phyloP scores from a whole-genome alignment of 2,888 invertebrate species.

The Bursaphelenchus okinawaensis region DNA sequence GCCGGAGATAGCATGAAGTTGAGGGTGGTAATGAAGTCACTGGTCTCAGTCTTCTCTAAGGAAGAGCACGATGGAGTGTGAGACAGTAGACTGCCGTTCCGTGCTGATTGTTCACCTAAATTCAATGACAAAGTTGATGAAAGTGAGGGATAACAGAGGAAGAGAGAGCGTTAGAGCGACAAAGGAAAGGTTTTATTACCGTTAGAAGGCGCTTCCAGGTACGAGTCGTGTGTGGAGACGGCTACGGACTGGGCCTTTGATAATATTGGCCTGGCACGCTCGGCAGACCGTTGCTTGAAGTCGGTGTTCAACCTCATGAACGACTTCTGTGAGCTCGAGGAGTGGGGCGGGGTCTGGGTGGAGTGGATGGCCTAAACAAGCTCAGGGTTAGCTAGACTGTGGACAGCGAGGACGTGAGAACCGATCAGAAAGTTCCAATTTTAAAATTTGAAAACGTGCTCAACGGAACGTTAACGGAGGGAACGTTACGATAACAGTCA shows the following conservation, averaged over 20 bases:
- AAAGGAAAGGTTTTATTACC: slow-evolving; percentile 18
- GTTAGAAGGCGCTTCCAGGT: slow-evolving; percentile 13
- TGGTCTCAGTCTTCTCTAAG: slow-evolving; percentile 18
- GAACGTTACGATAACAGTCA: too few species aligned
- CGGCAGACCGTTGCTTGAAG: slow-evolving; percentile 36
- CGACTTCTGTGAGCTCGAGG: slow-evolving; percentile 17
- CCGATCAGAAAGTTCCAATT: too few species aligned
- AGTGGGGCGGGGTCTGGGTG: slow-evolving; percentile 17
- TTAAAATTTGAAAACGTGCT: neutral
- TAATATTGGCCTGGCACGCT: slow-evolving; percentile 40
- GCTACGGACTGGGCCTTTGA: slow-evolving; percentile 53
- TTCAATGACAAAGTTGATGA: neutral
- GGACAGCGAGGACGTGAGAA: neutral
- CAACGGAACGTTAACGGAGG: too few species aligned
- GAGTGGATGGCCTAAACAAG: slow-evolving; percentile 21
- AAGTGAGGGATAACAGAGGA: neutral
- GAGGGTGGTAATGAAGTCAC: slow-evolving; percentile 50
- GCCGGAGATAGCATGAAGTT: slow-evolving; percentile 30
- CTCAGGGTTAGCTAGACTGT: neutral
- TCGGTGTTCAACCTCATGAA: slow-evolving; percentile 37
- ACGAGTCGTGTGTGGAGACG: slow-evolving; percentile 16
- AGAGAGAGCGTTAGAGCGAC: slow-evolving; percentile 4
- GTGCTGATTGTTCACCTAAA: neutral
- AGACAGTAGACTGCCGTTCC: neutral
- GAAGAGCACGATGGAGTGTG: slow-evolving; percentile 20